Conservation (phyloP, 2,113 vertebrate species). For the Podilymbus podiceps region DNA sequence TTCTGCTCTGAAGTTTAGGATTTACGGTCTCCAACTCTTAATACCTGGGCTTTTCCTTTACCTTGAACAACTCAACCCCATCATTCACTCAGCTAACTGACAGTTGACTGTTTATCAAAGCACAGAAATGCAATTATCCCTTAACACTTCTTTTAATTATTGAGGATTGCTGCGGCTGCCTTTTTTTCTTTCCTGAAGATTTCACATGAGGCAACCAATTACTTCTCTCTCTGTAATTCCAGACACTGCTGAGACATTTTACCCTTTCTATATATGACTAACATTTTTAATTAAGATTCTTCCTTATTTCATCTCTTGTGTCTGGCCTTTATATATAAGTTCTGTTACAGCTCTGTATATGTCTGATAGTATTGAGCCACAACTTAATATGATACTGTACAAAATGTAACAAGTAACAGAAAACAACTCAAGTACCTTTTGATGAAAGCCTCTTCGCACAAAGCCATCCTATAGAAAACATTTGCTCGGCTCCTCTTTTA, state of each 20-base stretch:
- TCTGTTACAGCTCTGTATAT: neutral
- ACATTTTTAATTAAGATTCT: constrained; percentile 23
- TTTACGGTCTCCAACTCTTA: neutral
- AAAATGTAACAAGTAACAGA: neutral
- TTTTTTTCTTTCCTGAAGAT: constrained; percentile 6
- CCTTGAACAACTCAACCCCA: neutral
- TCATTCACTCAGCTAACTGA: neutral
- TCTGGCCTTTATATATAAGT: neutral
- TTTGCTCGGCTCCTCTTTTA: neutral
- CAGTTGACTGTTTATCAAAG: constrained; percentile 4
- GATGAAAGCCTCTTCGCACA: neutral
- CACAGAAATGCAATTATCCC: constrained; percentile 23
- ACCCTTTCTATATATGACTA: neutral
- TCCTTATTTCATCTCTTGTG: neutral
- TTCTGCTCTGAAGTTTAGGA: neutral
- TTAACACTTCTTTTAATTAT: constrained; percentile 22
- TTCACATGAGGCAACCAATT: constrained; percentile 16
- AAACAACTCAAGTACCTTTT: neutral
- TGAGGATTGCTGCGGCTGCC: neutral
- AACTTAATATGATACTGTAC: neutral
- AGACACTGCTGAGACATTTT: neutral
- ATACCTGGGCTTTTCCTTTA: neutral
- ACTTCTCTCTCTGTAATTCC: neutral
- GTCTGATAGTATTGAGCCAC: neutral
- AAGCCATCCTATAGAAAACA: neutral